Evolutionary conservation across 2,797 vertebrate genomes (phyloP).

Genomic region (Scleropages formosus): DNA sequence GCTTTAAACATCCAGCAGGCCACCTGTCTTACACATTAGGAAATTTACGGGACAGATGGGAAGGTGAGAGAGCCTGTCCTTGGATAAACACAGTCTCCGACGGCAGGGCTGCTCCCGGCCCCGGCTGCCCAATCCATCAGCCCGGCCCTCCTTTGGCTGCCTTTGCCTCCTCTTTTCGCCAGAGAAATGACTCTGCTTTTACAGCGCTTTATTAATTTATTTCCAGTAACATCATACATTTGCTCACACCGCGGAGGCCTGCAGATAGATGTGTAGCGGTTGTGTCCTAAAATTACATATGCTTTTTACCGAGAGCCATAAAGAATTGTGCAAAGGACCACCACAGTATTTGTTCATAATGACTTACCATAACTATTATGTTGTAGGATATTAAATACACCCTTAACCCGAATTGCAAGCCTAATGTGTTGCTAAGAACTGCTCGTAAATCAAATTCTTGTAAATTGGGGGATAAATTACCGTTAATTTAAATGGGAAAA

Average conservation of each 20-base stretch:
- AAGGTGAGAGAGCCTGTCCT: slow-evolving; percentile 81
- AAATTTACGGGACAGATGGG: slow-evolving; percentile 85
- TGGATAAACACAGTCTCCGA: slow-evolving; percentile 75
- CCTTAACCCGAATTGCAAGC: no score
- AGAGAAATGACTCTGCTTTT: slow-evolving; percentile 15
- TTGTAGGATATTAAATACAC: no score
- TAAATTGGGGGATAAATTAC: no score
- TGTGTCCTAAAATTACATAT: background rate
- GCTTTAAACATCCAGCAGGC: slow-evolving; percentile 76
- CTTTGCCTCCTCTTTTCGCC: background rate
- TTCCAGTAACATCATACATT: background rate
- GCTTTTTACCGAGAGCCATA: no score
- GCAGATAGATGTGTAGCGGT: background rate
- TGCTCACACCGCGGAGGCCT: background rate
- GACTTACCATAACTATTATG: no score
- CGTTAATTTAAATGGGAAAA: no score
- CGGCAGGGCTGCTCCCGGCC: slow-evolving; percentile 59
- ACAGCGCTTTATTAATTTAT: background rate
- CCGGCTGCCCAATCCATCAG: slow-evolving; percentile 61
- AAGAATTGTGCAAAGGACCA: no score
- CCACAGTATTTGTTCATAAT: no score
- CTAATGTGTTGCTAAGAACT: no score
- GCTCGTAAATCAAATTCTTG: no score
- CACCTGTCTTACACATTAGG: slow-evolving; percentile 84
- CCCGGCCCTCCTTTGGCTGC: slow-evolving; percentile 22